phyloP scores from a whole-genome alignment of 2,797 vertebrate species.

The Decapterus maruadsi region DNA sequence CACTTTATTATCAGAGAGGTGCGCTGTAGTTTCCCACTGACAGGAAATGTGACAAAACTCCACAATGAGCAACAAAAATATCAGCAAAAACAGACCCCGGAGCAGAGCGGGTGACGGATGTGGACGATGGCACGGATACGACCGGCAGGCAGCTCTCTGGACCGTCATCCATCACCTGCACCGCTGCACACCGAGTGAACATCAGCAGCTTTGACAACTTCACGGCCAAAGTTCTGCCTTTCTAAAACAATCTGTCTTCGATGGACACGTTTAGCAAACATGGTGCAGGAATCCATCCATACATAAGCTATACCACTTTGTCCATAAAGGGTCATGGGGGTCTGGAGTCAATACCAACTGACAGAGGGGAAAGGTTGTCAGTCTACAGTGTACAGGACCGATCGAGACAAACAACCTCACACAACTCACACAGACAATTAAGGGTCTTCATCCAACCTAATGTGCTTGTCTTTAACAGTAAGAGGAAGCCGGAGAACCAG shows the following conservation, averaged over 20 bases:
- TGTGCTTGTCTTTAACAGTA: too few species aligned
- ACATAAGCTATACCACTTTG: too few species aligned
- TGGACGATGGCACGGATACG: background rate
- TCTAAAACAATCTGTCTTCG: background rate
- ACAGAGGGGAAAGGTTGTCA: too few species aligned
- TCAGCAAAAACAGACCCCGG: too few species aligned
- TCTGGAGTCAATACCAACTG: too few species aligned
- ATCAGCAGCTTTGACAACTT: background rate
- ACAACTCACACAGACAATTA: too few species aligned
- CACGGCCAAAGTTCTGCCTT: background rate
- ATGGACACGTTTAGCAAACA: background rate
- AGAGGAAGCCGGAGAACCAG: background rate
- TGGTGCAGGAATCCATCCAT: background rate
- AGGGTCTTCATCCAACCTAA: too few species aligned
- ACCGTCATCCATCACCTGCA: background rate
- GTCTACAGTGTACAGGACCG: too few species aligned
- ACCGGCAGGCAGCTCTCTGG: background rate
- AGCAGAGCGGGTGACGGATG: too few species aligned
- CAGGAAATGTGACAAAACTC: background rate
- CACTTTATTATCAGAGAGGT: constrained; percentile 29
- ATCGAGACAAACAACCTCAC: too few species aligned
- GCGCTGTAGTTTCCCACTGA: constrained; percentile 11
- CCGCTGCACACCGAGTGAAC: background rate
- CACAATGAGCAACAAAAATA: too few species aligned
- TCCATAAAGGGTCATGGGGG: too few species aligned